Base-by-base conservation (phyloP, 2,797 vertebrate species). In the Chelonia mydas region DNA sequence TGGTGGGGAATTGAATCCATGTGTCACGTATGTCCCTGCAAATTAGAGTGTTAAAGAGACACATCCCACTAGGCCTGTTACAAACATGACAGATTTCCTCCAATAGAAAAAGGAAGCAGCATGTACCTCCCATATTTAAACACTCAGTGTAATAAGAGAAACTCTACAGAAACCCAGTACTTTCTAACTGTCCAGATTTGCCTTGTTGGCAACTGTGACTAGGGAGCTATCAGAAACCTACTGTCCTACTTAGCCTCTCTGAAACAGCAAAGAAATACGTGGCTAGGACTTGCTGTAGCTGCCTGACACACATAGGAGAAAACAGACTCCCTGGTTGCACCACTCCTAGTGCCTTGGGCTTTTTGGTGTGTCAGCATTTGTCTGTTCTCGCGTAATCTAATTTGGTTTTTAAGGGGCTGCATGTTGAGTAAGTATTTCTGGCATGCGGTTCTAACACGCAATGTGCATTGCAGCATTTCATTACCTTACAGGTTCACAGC, bases 111-210 rank as follows among this genome's bases (percentile, higher is more conserved):
- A 37, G 27, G 92, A 88, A 79, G 0, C 7, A n/a, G 74, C 23
- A 74, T 85, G 21, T 89, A 91, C 50, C 37, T 86, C 79, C 12
- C 41, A 16, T 77, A 47, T 88, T 79, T 57, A 88, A 82, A 55
- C 50, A 61, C 74, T 84, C 88, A 94, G 89, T 92, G 31, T 17
- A 93, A 50, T 45, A 5, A 90, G 55, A 95, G 94, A 91, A 92
- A 84, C 77, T 47, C 65, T 72, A 17, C n/a, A 72, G 65, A 41
- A 28, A 47, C 45, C 45, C 45, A 77, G 27, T 9, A 47, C 45
- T 83, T 50, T 92, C 77, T 85, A 94, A 90, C 89, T 93, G 95
- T 33, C 83, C 92, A 93, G 90, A 81, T 81, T 68, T 83, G 45
- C 76, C 89, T 92, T 96, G 88, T 91, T 91, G 91, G 87, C 83